A percentile compares a stretch with the other conserved stretches of the same genome.
phyloP scores from a whole-genome alignment of 2,797 vertebrate species.

The Zalophus californianus region DNA sequence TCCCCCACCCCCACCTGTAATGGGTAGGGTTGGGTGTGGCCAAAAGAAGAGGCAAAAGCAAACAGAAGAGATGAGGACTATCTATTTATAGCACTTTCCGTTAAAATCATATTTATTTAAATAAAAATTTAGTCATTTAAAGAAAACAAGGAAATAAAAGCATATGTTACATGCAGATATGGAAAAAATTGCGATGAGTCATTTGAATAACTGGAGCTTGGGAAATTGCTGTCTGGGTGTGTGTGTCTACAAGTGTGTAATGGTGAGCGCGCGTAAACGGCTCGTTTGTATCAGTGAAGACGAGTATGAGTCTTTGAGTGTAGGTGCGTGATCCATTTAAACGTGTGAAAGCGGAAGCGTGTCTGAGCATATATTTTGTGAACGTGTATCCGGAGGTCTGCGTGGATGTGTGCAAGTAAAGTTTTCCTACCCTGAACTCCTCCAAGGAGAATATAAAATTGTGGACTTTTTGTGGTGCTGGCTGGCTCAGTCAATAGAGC shows the following conservation, averaged over 20 bases:
- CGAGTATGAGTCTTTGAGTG: neutral
- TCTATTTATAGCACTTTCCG: neutral
- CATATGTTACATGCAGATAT: slow-evolving; percentile 3
- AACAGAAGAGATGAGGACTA: neutral
- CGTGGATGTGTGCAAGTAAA: neutral
- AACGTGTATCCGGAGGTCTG: neutral
- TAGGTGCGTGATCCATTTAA: neutral
- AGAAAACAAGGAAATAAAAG: neutral
- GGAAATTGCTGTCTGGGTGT: neutral
- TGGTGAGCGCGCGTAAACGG: neutral
- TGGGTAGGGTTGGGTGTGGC: neutral
- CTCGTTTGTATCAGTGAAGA: neutral
- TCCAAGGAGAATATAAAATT: neutral
- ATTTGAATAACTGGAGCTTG: neutral
- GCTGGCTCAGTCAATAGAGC: neutral
- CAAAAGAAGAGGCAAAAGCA: neutral
- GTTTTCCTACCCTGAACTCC: neutral
- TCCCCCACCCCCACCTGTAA: neutral
- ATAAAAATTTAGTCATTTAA: neutral
- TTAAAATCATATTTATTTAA: neutral
- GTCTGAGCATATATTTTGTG: neutral
- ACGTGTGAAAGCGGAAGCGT: neutral
- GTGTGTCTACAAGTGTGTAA: neutral
- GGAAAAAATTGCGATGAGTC: neutral
- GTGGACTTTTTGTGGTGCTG: neutral